These are phyloP conservation scores for Palythoa caribaeorum DNA, from an alignment of 92 coral and sea anemone species.

Conservation along the genomic window DNA sequence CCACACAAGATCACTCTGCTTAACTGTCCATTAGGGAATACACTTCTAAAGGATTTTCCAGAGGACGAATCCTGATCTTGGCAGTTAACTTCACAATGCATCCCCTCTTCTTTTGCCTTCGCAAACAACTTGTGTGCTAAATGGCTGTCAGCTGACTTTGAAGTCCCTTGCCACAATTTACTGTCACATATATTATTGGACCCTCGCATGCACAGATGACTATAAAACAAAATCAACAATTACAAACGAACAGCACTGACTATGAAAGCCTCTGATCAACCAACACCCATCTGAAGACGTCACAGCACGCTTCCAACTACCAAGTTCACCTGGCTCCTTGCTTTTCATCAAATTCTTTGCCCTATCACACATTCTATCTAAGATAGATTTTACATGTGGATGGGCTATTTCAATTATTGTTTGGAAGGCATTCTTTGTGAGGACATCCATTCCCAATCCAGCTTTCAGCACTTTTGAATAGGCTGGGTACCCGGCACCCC, in stretches of 20 bases:
- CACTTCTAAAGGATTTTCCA: not conserved
- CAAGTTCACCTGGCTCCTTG: constrained; percentile 34
- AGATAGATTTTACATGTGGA: constrained; percentile 47
- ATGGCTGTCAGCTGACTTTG: not conserved
- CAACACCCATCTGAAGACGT: constrained; percentile 55
- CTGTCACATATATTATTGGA: not conserved
- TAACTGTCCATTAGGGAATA: not conserved
- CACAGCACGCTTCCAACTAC: constrained; percentile 44
- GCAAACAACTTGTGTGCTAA: constrained; percentile 1
- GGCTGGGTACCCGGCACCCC: constrained; percentile 43
- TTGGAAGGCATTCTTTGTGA: constrained; percentile 33
- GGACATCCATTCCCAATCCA: constrained; percentile 51
- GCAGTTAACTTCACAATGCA: not conserved
- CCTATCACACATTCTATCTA: constrained; percentile 45
- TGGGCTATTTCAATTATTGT: constrained; percentile 43
- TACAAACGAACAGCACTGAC: constrained; percentile 28
- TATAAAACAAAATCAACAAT: constrained; percentile 15
- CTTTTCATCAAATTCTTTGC: constrained; percentile 50
- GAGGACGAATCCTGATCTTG: not conserved
- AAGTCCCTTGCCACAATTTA: constrained; percentile 2
- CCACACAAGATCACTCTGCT: not conserved
- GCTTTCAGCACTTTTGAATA: constrained; percentile 41
- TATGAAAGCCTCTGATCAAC: constrained; percentile 40
- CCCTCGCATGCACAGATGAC: constrained; percentile 2
- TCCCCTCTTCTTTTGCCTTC: not conserved